These are phyloP conservation scores for Ptychochromis oligacanthus DNA, from an alignment of 2,113 vertebrate genomes.

Conservation along the genomic window DNA sequence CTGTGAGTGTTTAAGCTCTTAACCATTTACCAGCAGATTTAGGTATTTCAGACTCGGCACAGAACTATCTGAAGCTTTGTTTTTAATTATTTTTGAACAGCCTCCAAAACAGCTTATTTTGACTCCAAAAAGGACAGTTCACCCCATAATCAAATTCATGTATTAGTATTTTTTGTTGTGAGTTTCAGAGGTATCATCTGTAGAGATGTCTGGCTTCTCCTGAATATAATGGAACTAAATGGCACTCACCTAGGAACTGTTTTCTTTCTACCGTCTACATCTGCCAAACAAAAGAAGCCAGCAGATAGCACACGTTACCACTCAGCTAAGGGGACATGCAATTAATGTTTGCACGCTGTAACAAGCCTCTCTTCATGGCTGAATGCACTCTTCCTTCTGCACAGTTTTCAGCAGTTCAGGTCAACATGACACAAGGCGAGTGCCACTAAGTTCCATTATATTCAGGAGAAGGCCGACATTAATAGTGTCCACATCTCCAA, in stretches of 20 bases:
- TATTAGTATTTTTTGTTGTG: no score
- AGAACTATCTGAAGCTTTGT: neutral
- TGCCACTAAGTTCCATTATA: neutral
- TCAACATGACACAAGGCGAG: neutral
- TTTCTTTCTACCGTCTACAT: neutral
- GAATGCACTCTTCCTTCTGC: neutral
- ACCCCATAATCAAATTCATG: no score
- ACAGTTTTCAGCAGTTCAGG: neutral
- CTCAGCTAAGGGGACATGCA: no score
- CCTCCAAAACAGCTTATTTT: accelerated
- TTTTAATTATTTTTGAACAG: neutral
- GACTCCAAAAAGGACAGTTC: neutral
- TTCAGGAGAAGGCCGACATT: no score
- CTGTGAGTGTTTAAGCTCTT: no score
- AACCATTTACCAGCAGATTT: neutral
- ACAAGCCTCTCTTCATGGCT: neutral
- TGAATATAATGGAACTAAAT: neutral
- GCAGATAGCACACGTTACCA: no score
- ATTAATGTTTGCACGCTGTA: no score
- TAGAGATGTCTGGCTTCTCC: no score
- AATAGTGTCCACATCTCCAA: neutral
- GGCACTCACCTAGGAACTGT: neutral
- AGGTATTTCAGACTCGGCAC: neutral
- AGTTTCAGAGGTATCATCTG: no score
- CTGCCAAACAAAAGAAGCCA: no score